These are phyloP conservation scores for Drosophila rellima DNA, from an alignment of 2,888 invertebrate genomes.

Conservation along the genomic window DNA sequence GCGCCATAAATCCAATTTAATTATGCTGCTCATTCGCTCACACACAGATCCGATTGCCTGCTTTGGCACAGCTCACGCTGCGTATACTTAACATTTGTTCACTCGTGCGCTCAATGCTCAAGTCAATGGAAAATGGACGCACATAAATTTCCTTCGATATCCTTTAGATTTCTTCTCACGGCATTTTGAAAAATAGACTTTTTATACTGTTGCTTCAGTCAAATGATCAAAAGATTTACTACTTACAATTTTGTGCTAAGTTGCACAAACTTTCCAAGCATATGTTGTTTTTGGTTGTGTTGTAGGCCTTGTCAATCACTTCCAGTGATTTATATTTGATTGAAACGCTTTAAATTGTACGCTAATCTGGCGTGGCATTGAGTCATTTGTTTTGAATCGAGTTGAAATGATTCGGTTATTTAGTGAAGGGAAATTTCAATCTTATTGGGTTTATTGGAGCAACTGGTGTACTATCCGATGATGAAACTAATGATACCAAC, in stretches of 20 bases:
- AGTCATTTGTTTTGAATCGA: slow-evolving; percentile 60
- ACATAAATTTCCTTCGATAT: slow-evolving; percentile 72
- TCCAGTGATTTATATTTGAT: slow-evolving; percentile 73
- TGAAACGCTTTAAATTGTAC: slow-evolving; percentile 73
- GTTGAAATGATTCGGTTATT: slow-evolving; percentile 40
- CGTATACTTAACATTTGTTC: slow-evolving; percentile 74
- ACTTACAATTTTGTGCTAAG: slow-evolving; percentile 65
- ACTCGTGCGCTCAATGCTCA: slow-evolving; percentile 61
- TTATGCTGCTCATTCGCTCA: slow-evolving; percentile 57
- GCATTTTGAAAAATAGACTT: slow-evolving; percentile 71
- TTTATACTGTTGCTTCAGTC: slow-evolving; percentile 60
- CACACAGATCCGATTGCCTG: slow-evolving; percentile 37
- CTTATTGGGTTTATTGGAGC: no score
- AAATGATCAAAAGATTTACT: slow-evolving; percentile 69
- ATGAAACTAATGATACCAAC: slow-evolving; percentile 58
- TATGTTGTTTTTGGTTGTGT: background rate
- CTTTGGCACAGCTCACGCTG: slow-evolving; percentile 35
- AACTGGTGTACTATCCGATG: no score
- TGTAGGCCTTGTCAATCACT: slow-evolving; percentile 30
- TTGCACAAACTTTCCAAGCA: slow-evolving; percentile 30
- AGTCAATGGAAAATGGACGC: slow-evolving; percentile 70
- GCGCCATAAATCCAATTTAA: slow-evolving; percentile 81
- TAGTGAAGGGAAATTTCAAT: no score
- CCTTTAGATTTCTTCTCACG: slow-evolving; percentile 66
- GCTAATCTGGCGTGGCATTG: slow-evolving; percentile 61